Evolutionary conservation across 2,797 vertebrate genomes (phyloP), one percentile per base, ranked within the genome.

Genomic region (Enteromius treurensis): DNA sequence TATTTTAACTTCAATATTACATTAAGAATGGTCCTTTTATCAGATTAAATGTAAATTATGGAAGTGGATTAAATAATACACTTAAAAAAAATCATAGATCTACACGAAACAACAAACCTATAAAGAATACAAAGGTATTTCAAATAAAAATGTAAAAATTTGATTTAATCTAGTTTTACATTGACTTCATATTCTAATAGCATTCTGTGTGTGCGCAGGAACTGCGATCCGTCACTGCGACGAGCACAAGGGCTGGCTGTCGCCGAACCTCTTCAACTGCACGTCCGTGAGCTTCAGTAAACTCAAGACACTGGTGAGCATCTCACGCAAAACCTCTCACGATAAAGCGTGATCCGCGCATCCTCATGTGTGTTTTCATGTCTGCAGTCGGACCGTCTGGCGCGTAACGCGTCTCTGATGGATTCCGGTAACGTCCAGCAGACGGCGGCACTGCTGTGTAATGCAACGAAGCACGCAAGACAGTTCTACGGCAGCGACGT

Each of bases 211-310:
- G 45, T 8, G 45, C 2, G 26, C 89, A 98, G 98, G 98, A 75
- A 98, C 97, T 0, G 98, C 97, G 0, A 92, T 99, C 79, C 96
- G 98, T 64, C 98, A 99, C 93, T 99, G 98, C 71, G 97, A 99
- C 0, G 97, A 99, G 86, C 96, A 99, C 93, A 96, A 95, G 88
- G 97, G 98, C 45, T 99, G 98, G 98, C 93, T 99, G 73, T 94
- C 96, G 86, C 96, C 98, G 70, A 96, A 96, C 87, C 96, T 99
- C 90, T 98, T 98, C 93, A 99, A 98, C 93, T 99, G 98, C 82
- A 98, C 97, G 0, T 95, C 97, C 0, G 37, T 96, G 82, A 95
- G 95, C 86, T 99, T 98, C 92, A 95, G 94, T 62, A 93, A 93
- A 78, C 95, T 99, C 58, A 97, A 96, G 90, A 89, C 90, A 47